Evolutionary conservation across 2,888 invertebrate genomes (phyloP), one percentile per base, ranked within the genome.

Genomic region (Agrotis segetum): DNA sequence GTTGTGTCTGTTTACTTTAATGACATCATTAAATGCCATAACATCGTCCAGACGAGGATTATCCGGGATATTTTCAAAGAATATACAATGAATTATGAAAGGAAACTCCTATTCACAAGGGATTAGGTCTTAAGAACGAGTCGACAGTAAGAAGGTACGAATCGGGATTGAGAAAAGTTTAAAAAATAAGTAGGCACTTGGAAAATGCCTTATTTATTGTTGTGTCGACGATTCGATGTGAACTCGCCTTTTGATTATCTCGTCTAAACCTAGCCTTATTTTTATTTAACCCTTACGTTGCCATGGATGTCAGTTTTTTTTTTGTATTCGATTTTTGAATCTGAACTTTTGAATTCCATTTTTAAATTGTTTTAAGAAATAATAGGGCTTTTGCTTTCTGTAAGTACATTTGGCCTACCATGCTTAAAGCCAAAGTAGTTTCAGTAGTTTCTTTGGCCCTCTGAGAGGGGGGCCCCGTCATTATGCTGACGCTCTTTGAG

Each of bases 1-100:
- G 90, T 92, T 91, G 91, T 88, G 92, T 88, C 89, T 90, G 90
- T 92, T 92, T 90, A 88, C 88, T 84, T 61, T 93, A 93, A 93
- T 93, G 93, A 92, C 91, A 89, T 94, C 95, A 94, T 95, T 95
- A 94, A 89, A 89, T 83, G 76, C 73, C 78, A 79, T 82, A 84
- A 84, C 88, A 87, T 86, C 86, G 92, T 88, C 91, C 92, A 90
- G 91, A 91, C 88, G 77, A 64, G 88, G 91, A 91, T 93, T 85
- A 93, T 89, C 91, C 81, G 81, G 81, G 87, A 87, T 84, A 76
- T 84, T 85, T 80, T 56, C 59, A 70, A 77, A 84, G 79, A 81
- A 81, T 79, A 65, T 50, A 67, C 86, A 84, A 82, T 79, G 67
- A 80, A 83, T 79, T 80, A 80, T 80, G 73, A 72, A 72, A 71